Evolutionary conservation across 2,113 vertebrate genomes (phyloP), one percentile per base, ranked within the genome.

Genomic region (Pseudopodoces humilis): DNA sequence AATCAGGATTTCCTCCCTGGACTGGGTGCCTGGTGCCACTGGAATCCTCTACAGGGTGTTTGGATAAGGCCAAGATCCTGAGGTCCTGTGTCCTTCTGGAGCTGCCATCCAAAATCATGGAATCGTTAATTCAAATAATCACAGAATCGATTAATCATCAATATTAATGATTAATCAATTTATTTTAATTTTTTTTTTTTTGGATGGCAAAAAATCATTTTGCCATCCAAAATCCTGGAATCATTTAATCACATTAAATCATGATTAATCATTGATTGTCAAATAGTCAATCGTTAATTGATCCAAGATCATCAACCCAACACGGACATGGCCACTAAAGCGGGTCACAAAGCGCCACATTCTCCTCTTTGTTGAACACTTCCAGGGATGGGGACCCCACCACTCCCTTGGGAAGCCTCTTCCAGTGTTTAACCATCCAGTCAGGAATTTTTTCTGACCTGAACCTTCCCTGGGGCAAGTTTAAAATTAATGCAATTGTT

Each of bases 11-110:
- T 64, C 3, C 60, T 24, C 16, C 15, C 60, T 16, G 37, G 31
- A 4, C 0, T 15, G 37, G 31, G 55, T 4, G 7, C 7, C 30
- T 50, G 35, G 18, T 11, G 24, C 53, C 30, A 1, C 0, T 30
- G 46, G 80, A 62, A 16, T 52, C 13, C 37, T 44, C 56, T 1
- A 0, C 8, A 20, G 31, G 20, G 31, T 24, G 46, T 10, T 31
- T 16, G 56, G 55, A 3, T 23, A 4, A 59, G 7, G 11, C 18
- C 0, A 1, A n/a, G 30, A 12, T 20, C 41, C 41, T 25, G 77
- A 13, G 13, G 4, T 7, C 46, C 80, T 60, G 10, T 10, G 4
- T 9, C 46, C 80, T 60, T 24, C 19, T 20, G 56, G 55, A 35
- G 25, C 46, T 62, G 56, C 20, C 31, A 8, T 24, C 80, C 56